These are phyloP conservation scores for Oppia nitens DNA, from an alignment of 1,140 invertebrate genomes.

Conservation along the genomic window DNA sequence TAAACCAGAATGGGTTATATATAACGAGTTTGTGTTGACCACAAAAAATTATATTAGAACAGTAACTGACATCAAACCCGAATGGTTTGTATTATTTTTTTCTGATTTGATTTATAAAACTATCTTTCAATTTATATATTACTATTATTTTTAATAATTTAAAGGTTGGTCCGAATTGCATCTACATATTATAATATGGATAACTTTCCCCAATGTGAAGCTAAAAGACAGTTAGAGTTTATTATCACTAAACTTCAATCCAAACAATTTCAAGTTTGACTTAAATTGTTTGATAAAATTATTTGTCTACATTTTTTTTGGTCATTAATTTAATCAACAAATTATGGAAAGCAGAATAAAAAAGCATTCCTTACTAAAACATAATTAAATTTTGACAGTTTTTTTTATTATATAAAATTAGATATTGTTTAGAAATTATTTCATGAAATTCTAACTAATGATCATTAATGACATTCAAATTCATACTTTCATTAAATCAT, in stretches of 20 bases:
- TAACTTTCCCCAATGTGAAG: conserved; percentile 96
- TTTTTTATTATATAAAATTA: no score
- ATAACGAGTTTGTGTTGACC: conserved; percentile 98
- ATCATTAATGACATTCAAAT: no score
- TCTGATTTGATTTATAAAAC: conserved; percentile 8
- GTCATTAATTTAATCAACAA: not conserved
- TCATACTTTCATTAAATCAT: no score
- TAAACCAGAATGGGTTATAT: conserved; percentile 99
- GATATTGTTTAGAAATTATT: no score
- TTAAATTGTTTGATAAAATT: no score
- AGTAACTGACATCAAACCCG: conserved; percentile 90
- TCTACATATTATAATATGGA: conserved; percentile 95
- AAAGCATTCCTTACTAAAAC: no score
- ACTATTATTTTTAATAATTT: conserved; percentile 18
- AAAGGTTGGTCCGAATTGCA: conserved; percentile 81
- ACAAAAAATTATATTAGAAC: conserved; percentile 99
- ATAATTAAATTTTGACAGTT: no score
- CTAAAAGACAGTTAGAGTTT: conserved; percentile 73
- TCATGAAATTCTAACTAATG: no score
- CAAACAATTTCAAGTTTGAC: conserved; percentile 3
- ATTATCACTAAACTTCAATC: conserved; percentile 57
- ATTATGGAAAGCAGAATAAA: no score
- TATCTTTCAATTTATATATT: conserved; percentile 11
- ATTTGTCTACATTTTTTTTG: not conserved
- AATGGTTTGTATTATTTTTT: conserved; percentile 45